Evolutionary conservation across 2,888 invertebrate genomes (phyloP), one percentile per base, ranked within the genome.

Genomic region (Choreutis nemorana): DNA sequence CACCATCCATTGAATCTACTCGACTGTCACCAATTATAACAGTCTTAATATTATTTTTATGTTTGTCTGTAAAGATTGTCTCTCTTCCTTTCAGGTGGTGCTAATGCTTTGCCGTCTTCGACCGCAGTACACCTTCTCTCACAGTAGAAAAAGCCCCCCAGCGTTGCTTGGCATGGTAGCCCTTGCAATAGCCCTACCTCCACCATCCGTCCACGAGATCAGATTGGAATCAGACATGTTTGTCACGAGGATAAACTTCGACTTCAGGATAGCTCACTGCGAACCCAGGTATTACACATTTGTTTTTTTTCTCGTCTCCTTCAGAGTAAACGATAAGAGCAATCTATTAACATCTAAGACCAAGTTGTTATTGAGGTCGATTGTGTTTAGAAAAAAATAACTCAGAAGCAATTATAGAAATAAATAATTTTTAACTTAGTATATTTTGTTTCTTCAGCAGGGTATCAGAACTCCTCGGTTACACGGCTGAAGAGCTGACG

Each of bases 251-350:
- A 91, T 97, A 55, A 94, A 90, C 65, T 95, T 97, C 53, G 95
- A 97, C 75, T 94, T 97, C 77, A 87, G 92, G 79, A 91, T 97
- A 82, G 94, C 95, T 39, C 97, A 97, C 68, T 97, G 97, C 64
- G 97, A 97, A 66, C 96, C 97, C 56, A 90, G 90, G 94, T 94
- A n/a, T n/a, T n/a, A n/a, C n/a, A n/a, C n/a, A n/a, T n/a, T n/a
- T n/a, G n/a, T 23, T 10, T 23, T n/a, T n/a, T n/a, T n/a, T n/a
- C n/a, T n/a, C n/a, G n/a, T n/a, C n/a, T n/a, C n/a, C n/a, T n/a
- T n/a, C n/a, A n/a, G n/a, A n/a, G n/a, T n/a, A n/a, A n/a, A n/a
- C n/a, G n/a, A n/a, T n/a, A n/a, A n/a, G n/a, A n/a, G n/a, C n/a
- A n/a, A n/a, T n/a, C n/a, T n/a, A n/a, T n/a, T n/a, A n/a, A n/a